Percentiles rank a stretch among this genome's conserved stretches.
These are phyloP conservation scores for Drosophila insularis DNA, from an alignment of 1,140 invertebrate genomes.

Conservation along the genomic window DNA sequence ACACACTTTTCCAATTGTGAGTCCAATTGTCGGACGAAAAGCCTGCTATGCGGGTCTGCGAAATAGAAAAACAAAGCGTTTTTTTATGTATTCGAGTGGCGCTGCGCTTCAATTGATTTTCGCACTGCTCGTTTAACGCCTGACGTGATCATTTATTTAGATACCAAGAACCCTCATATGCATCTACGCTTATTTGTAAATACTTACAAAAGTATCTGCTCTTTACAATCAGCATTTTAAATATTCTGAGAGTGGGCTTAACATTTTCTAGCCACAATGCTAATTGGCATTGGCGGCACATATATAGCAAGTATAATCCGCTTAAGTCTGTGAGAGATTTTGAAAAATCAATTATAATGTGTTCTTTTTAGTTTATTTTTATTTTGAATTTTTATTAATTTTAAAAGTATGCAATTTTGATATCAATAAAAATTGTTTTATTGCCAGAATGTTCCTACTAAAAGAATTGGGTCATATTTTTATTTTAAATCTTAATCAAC, in stretches of 20 bases:
- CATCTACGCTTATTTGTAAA: not conserved
- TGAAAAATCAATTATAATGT: too few relatives aligned
- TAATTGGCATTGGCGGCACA: slow-evolving; percentile 58
- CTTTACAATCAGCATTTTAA: not conserved
- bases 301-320: not conserved
- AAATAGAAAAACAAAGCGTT: slow-evolving; percentile 72
- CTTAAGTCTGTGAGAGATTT: not conserved
- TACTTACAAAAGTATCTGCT: not conserved
- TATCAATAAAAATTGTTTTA: too few relatives aligned
- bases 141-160: slow-evolving; percentile 71
- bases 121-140: slow-evolving; percentile 50
- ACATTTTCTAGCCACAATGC: slow-evolving; percentile 56
- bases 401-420: too few relatives aligned
- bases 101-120: slow-evolving; percentile 71
- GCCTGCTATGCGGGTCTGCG: slow-evolving; percentile 41
- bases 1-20: slow-evolving; percentile 66
- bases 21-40: slow-evolving; percentile 48
- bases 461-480: too few relatives aligned
- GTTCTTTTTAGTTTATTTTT: too few relatives aligned
- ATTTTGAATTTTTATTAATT: too few relatives aligned
- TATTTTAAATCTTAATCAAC: too few relatives aligned
- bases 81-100: slow-evolving; percentile 55
- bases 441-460: too few relatives aligned
- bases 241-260: slow-evolving; percentile 8
- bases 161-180: slow-evolving; percentile 28